These are phyloP conservation scores for Petrolisthes cinctipes DNA, from an alignment of 2,888 invertebrate species.

Conservation along the genomic window DNA sequence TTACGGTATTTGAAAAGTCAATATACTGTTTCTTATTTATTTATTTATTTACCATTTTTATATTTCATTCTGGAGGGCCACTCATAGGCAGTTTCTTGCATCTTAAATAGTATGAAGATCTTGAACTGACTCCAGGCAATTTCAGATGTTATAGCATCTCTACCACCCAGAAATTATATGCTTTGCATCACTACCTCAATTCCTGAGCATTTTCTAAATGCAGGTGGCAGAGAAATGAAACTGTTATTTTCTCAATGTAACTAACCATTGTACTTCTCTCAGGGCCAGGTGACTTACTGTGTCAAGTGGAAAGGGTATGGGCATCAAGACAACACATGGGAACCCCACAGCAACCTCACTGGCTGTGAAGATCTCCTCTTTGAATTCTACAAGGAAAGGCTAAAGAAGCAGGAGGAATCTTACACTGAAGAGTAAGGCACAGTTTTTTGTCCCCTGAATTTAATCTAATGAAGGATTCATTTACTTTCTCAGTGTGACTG, in stretches of 20 bases:
- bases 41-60: neutral
- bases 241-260: neutral
- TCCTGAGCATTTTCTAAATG: neutral
- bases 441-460: neutral
- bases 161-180: neutral
- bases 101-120: too few species aligned
- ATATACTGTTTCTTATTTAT: neutral
- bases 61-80: too few species aligned
- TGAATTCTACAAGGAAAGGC: constrained; percentile 45
- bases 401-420: constrained; percentile 39
- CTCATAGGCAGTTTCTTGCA: too few species aligned
- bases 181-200: neutral
- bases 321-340: constrained; percentile 56
- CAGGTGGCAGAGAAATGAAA: neutral
- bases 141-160: too few species aligned
- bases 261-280: neutral
- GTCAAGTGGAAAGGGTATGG: constrained; percentile 59
- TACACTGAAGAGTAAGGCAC: constrained; percentile 53
- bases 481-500: neutral
- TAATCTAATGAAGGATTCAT: neutral
- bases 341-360: constrained; percentile 55
- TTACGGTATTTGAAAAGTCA: too few species aligned
- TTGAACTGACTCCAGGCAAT: too few species aligned
- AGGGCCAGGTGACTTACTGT: constrained; percentile 46
- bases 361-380: constrained; percentile 57